Evolutionary conservation across 1,140 invertebrate genomes (phyloP), one percentile per base, ranked within the genome.

Genomic region (Pachypsylla venusta): DNA sequence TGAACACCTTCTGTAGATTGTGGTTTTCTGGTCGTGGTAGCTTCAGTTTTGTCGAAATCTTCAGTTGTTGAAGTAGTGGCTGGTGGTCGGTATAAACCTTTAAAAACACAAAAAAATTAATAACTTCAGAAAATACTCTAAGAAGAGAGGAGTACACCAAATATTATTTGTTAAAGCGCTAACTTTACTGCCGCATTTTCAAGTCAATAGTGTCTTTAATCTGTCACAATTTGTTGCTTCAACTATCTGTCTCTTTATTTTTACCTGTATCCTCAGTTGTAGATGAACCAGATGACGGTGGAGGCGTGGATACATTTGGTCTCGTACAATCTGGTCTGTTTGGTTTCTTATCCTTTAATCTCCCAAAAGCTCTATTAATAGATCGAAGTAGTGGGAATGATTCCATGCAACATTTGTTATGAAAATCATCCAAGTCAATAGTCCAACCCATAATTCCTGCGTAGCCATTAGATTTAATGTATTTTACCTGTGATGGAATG

Each of bases 371-470:
- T 10, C 80, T 74, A 64, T 86, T 85, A 1, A 91, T 79, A 1
- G 82, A 80, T 24, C 79, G 77, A 12, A 92, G 70, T 3, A 92
- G 67, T 0, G 88, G 87, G 62, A 81, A 89, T 0, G 84, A 71
- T 65, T 87, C 87, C 19, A 60, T 71, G 64, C 88, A 92, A 68
- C 88, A 91, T 0, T 76, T 72, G 70, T 92, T 92, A 39, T 76
- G 79, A 65, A 89, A 92, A 67, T 95, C 91, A 65, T 95, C 91
- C 60, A 97, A 70, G 67, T 96, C 93, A 0, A 95, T 76, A 0
- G 91, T 92, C 90, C 90, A 96, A 1, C 89, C 83, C 60, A 87
- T 84, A 1, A 83, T 80, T 7, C 90, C 90, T 1, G 84, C 88
- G 60, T 83, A 82, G 7, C 82, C 81, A 66, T 81, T 53, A 12